Conservation (phyloP, 2,888 invertebrate genomes). For the Anoplius nigerrimus region DNA sequence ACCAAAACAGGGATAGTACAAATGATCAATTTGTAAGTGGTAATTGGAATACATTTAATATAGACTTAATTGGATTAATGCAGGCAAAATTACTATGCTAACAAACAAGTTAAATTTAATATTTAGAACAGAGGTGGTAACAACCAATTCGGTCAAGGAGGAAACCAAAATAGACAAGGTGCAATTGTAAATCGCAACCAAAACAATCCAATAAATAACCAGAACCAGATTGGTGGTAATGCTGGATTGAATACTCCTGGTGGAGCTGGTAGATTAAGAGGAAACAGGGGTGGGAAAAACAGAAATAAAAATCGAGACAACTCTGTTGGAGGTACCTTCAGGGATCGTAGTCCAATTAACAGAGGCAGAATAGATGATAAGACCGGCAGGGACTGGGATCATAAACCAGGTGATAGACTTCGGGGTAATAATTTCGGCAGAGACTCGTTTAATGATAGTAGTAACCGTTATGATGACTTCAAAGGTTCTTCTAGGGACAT, state of each 20-base stretch:
- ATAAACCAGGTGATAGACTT: slow-evolving; percentile 62
- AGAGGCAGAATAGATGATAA: slow-evolving; percentile 61
- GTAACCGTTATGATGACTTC: slow-evolving; percentile 66
- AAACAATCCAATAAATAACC: slow-evolving; percentile 49
- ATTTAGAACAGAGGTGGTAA: slow-evolving; percentile 50
- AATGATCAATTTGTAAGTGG: slow-evolving; percentile 53
- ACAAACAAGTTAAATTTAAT: slow-evolving; percentile 31
- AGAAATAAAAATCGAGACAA: slow-evolving; percentile 64
- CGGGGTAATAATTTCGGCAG: slow-evolving; percentile 56
- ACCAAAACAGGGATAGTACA: slow-evolving; percentile 47
- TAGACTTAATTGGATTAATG: slow-evolving; percentile 49
- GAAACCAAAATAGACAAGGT: slow-evolving; percentile 48
- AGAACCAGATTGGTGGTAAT: slow-evolving; percentile 46
- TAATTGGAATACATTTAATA: slow-evolving; percentile 43
- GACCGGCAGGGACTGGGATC: slow-evolving; percentile 62
- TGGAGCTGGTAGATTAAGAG: slow-evolving; percentile 47
- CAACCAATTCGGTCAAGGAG: slow-evolving; percentile 50
- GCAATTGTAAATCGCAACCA: slow-evolving; percentile 59
- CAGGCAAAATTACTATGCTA: slow-evolving; percentile 40
- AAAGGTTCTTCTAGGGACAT: slow-evolving; percentile 58
- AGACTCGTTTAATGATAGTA: slow-evolving; percentile 64
- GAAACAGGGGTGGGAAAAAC: slow-evolving; percentile 66
- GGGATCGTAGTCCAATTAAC: slow-evolving; percentile 70
- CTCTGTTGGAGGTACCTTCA: slow-evolving; percentile 59
- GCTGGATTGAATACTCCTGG: slow-evolving; percentile 38